Evolutionary conservation across 2,113 vertebrate genomes (phyloP).

Genomic region (Rhinolophus sinicus): DNA sequence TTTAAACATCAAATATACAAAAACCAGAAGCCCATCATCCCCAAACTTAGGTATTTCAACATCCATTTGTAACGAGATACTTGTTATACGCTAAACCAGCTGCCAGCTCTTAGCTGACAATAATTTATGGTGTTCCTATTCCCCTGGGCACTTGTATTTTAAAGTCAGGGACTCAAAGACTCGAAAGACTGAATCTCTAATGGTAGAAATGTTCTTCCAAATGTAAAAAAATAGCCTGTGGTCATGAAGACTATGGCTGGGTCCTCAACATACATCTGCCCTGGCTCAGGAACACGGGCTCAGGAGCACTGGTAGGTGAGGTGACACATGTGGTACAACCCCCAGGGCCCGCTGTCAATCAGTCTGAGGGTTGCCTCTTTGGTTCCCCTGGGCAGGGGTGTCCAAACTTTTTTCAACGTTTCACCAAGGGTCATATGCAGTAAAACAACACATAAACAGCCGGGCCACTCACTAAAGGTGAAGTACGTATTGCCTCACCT

Average conservation of each 20-base stretch:
- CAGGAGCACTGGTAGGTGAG: accelerated
- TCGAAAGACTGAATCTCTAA: neutral
- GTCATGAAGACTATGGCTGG: accelerated
- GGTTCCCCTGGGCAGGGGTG: neutral
- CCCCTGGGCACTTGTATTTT: neutral
- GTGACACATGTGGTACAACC: accelerated
- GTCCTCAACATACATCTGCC: accelerated
- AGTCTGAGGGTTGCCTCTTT: neutral
- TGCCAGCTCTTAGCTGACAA: neutral
- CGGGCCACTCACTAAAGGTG: too few species aligned
- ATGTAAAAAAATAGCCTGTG: neutral
- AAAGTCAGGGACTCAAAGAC: neutral
- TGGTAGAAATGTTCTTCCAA: neutral
- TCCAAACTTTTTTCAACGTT: too few species aligned
- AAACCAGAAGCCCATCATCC: neutral
- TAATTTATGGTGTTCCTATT: neutral
- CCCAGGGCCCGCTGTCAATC: accelerated
- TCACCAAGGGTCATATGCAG: too few species aligned
- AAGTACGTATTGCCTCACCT: too few species aligned
- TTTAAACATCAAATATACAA: neutral
- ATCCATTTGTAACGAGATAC: neutral
- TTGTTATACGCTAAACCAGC: neutral
- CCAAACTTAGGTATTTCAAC: neutral
- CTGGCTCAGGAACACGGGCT: neutral
- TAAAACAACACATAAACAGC: too few species aligned